phyloP scores from a whole-genome alignment of 2,797 vertebrate genomes.

The Otus scops region DNA sequence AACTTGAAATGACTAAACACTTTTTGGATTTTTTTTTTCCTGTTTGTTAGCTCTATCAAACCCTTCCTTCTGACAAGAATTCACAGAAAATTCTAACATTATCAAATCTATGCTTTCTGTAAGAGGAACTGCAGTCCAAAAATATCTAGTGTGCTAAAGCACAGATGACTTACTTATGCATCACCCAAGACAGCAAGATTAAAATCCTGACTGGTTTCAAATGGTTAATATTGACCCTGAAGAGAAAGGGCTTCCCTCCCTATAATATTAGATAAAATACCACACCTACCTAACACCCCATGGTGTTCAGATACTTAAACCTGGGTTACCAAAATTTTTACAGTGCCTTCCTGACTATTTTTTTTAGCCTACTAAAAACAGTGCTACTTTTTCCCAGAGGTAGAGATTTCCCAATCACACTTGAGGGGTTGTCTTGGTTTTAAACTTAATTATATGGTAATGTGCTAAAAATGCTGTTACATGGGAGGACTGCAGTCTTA shows the following conservation, averaged over 20 bases:
- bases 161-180: not conserved
- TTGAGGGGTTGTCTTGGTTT: not conserved
- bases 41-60: not conserved
- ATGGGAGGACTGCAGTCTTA: not conserved
- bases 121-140: not conserved
- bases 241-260: not conserved
- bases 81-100: not conserved
- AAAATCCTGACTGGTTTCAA: not conserved
- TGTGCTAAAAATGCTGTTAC: constrained; percentile 19
- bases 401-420: not conserved
- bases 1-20: not conserved
- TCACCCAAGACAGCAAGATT: not conserved
- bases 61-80: not conserved
- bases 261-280: not conserved
- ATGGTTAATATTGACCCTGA: not conserved
- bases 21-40: not conserved
- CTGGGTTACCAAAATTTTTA: not conserved
- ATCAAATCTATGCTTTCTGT: not conserved
- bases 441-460: not conserved
- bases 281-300: no score
- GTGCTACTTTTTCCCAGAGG: not conserved
- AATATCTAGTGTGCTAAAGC: not conserved
- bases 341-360: not conserved
- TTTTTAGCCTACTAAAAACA: not conserved
- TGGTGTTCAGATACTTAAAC: not conserved